Percentiles rank a stretch among this genome's conserved stretches.
These are phyloP conservation scores for Globodera rostochiensis DNA, from an alignment of 1,140 invertebrate genomes.

Conservation along the genomic window DNA sequence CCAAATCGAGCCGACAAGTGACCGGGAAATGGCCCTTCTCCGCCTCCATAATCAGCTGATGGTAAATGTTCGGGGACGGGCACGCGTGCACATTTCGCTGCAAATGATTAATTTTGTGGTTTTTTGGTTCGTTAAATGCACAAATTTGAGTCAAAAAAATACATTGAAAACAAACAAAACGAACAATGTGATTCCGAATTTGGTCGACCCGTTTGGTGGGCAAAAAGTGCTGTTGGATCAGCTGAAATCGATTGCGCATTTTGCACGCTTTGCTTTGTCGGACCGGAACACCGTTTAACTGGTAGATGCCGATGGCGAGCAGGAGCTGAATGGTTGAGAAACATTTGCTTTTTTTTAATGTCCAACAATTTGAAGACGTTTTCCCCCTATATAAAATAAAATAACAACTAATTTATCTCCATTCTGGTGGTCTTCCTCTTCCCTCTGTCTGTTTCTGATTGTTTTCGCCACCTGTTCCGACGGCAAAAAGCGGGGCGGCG, in stretches of 20 bases:
- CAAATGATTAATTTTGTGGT: neutral
- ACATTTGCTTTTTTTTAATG: conserved; percentile 1
- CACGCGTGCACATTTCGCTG: conserved; percentile 3
- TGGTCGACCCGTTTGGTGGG: conserved; percentile 46
- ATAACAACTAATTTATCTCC: too few relatives aligned
- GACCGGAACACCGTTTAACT: neutral
- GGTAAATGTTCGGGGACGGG: conserved; percentile 19
- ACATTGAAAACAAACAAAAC: neutral
- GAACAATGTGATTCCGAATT: conserved; percentile 46
- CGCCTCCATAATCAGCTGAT: conserved; percentile 38
- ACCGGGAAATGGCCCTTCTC: conserved; percentile 41
- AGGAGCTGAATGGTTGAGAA: conserved; percentile 7
- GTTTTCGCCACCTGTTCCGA: neutral
- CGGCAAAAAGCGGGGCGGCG: neutral
- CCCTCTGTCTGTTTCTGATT: too few relatives aligned
- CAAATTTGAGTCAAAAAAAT: conserved; percentile 26
- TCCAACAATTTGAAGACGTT: too few relatives aligned
- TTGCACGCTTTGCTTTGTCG: neutral
- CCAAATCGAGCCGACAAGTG: conserved; percentile 34
- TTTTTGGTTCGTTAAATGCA: conserved; percentile 27
- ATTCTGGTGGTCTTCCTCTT: too few relatives aligned
- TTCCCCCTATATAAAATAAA: too few relatives aligned
- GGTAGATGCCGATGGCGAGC: conserved; percentile 6
- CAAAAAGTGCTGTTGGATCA: conserved; percentile 42
- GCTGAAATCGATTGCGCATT: conserved; percentile 36